Percentiles rank a stretch among this genome's conserved stretches.
Conservation (phyloP, 2,797 vertebrate species). For the Muscicapa comitata region DNA sequence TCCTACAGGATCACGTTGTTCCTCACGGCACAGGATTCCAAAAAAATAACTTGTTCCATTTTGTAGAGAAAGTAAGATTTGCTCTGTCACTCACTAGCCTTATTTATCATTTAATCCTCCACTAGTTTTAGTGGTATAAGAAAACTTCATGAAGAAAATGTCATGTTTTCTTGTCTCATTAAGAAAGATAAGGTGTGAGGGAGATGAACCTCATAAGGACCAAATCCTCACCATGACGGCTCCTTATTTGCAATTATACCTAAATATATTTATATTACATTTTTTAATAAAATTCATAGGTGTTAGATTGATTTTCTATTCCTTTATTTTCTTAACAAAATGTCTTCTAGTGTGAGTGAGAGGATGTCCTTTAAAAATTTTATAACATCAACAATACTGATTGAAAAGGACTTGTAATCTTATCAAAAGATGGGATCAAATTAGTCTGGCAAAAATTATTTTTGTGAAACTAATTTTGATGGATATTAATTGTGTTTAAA, state of each 20-base stretch:
- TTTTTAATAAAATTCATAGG: not conserved
- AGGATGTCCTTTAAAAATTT: not conserved
- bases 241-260: not conserved
- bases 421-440: slow-evolving; percentile 4
- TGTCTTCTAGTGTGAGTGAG: not conserved
- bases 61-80: not conserved
- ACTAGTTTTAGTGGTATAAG: not conserved
- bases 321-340: not conserved
- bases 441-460: slow-evolving; percentile 13
- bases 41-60: not conserved
- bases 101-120: not conserved
- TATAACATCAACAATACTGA: not conserved
- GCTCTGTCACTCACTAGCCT: not conserved
- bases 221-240: not conserved
- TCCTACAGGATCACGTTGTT: not conserved
- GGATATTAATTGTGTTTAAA: slow-evolving; percentile 4
- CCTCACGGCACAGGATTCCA: not conserved
- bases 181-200: not conserved
- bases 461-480: not conserved
- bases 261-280: not conserved
- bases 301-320: not conserved
- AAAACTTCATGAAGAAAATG: not conserved
- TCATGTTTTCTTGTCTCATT: not conserved
- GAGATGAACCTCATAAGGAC: not conserved
- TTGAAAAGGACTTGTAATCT: slow-evolving; percentile 8